Conservation (phyloP, 1,140 invertebrate species). For the Choristoneura fumiferana region DNA sequence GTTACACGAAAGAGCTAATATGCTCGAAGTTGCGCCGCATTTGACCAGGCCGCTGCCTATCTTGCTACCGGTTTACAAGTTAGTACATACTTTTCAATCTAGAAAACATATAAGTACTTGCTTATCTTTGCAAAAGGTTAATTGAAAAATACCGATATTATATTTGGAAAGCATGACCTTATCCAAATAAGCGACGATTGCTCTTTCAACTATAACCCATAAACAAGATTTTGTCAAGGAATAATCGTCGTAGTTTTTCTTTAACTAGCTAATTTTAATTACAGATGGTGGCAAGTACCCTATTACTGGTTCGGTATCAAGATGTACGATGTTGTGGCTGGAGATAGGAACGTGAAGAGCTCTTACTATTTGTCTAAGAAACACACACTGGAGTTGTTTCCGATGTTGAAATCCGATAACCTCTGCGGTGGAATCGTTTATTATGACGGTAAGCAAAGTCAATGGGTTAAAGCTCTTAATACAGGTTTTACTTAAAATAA, state of each 20-base stretch:
- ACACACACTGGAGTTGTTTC: constrained; percentile 97
- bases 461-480: too few species aligned
- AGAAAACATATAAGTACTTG: too few species aligned
- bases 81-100: constrained; percentile 69
- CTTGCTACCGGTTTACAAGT: constrained; percentile 99
- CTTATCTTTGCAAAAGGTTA: too few species aligned
- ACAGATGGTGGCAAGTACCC: constrained; percentile 98
- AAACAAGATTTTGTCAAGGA: constrained; percentile 1
- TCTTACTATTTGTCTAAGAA: constrained; percentile 97
- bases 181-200: too few species aligned
- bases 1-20: constrained; percentile 94
- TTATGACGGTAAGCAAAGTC: constrained; percentile 98
- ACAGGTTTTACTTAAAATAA: too few species aligned
- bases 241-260: neutral
- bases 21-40: constrained; percentile 97
- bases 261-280: constrained; percentile 41
- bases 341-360: constrained; percentile 95
- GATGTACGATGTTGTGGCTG: constrained; percentile 98
- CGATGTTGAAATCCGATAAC: constrained; percentile 96
- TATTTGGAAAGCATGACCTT: too few species aligned
- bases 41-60: constrained; percentile 97
- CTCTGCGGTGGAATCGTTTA: constrained; percentile 98
- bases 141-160: too few species aligned
- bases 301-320: constrained; percentile 99
- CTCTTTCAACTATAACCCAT: too few species aligned